These are phyloP conservation scores for Tokudaia tokunoshimensis DNA, from an alignment of 2,797 vertebrate genomes.

Conservation along the genomic window DNA sequence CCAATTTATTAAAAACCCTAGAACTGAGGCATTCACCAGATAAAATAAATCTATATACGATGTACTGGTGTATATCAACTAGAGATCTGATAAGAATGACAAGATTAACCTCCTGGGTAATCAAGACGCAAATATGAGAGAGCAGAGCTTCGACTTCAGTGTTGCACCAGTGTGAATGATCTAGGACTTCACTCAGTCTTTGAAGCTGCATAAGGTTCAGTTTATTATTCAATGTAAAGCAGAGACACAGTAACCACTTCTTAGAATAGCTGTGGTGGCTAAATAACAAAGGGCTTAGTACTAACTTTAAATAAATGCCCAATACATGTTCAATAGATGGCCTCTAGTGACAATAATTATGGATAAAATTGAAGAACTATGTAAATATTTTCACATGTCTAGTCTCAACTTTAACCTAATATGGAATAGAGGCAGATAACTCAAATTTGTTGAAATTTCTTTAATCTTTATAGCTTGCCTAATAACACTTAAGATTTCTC, in stretches of 20 bases:
- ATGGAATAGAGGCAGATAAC: not conserved
- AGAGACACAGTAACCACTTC: not conserved
- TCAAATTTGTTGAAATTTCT: slow-evolving; percentile 18
- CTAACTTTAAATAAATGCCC: not conserved
- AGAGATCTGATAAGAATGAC: not conserved
- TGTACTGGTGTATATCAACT: not conserved
- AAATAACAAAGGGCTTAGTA: not conserved
- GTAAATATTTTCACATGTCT: not conserved
- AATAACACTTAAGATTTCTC: not conserved
- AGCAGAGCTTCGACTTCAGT: not conserved
- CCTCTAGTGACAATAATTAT: not conserved
- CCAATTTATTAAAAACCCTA: not conserved
- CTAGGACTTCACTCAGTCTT: not conserved
- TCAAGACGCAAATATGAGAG: not conserved
- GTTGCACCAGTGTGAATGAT: not conserved
- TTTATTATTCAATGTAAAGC: not conserved
- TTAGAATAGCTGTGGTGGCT: not conserved
- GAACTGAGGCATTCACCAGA: not conserved
- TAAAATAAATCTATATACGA: not conserved
- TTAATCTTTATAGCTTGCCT: slow-evolving; percentile 3
- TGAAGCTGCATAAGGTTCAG: not conserved
- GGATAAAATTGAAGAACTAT: not conserved
- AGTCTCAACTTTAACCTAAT: slow-evolving; percentile 38
- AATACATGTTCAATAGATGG: not conserved
- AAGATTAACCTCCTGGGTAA: not conserved